Conservation (phyloP, 2,113 vertebrate species). For the Chaetorhynchus papuensis region DNA sequence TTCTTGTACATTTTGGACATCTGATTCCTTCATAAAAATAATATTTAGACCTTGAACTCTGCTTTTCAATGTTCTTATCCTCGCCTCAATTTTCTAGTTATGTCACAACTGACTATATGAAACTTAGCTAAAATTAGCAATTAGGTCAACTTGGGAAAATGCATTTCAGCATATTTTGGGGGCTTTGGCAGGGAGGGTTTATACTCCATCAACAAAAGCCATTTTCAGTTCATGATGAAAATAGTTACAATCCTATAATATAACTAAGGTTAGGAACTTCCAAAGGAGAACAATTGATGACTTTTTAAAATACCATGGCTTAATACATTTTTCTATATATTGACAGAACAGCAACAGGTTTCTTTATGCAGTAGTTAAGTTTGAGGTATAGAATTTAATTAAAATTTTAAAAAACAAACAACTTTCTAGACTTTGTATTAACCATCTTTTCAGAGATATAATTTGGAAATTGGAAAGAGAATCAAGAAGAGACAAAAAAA, state of each 20-base stretch:
- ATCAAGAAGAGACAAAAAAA: not conserved
- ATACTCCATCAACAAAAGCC: not conserved
- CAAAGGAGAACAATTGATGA: not conserved
- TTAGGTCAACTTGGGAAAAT: not conserved
- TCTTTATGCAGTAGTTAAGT: not conserved
- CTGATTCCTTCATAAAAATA: not conserved
- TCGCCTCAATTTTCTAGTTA: not conserved
- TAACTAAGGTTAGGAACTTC: not conserved
- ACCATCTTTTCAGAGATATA: not conserved
- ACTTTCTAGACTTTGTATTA: not conserved
- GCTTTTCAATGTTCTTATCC: not conserved
- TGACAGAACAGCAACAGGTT: not conserved
- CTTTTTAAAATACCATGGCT: not conserved
- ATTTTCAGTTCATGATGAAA: not conserved
- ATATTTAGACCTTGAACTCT: not conserved
- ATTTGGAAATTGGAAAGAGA: not conserved
- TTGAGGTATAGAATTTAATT: not conserved
- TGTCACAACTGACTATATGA: not conserved
- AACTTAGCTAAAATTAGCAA: not conserved
- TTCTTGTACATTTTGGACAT: not conserved
- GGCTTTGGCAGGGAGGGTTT: not conserved
- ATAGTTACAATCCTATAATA: not conserved
- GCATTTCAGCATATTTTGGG: not conserved
- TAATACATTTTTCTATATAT: not conserved
- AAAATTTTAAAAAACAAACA: not conserved